Evolutionary conservation across 2,113 vertebrate species (phyloP), one percentile per base, ranked within the genome.

Genomic region (Corythornis vintsioides): DNA sequence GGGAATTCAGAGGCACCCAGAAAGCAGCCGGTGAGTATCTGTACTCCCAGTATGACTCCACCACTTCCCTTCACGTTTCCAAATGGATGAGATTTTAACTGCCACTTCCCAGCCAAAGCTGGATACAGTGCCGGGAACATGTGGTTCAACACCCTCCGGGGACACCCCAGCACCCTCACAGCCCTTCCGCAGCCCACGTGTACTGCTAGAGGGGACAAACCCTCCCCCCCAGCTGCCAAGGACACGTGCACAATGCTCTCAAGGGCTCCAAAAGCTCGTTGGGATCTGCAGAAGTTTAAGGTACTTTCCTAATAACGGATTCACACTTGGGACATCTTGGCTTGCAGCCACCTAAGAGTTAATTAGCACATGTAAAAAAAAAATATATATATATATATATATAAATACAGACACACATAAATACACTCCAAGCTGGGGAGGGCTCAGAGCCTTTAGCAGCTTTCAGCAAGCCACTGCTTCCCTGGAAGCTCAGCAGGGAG

Each of bases 1-100:
- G 93, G 96, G 88, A 95, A 94, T 86, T 94, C 93, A 90, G 66
- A 86, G 66, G 35, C 69, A 74, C 75, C 82, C 89, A 72, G 63
- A 57, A 56, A n/a, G 77, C 7, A 1, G 64, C 50, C 7, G 1
- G 61, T 2, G 2, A 4, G 1, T 2, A 17, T 45, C 91, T 71
- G 2, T 8, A 80, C 83, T 93, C 77, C 92, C 76, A 88, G 19
- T 90, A 70, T 88, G 92, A 90, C 92, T 83, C 53, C 61, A 25
- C 86, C 86, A 60, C 88, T 91, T 94, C 93, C 88, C 65, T 86
- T 69, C 5, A 0, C 0, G 10, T 60, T 88, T 94, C 90, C 60
- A 3, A 93, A 72, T 13, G 60, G 76, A 94, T 22, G 28, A 13
- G 50, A 80, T 56, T 26, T 38, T 15, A 21, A 64, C 59, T 10